Conservation (phyloP, 2,888 invertebrate species). For the Brassicogethes aeneus region DNA sequence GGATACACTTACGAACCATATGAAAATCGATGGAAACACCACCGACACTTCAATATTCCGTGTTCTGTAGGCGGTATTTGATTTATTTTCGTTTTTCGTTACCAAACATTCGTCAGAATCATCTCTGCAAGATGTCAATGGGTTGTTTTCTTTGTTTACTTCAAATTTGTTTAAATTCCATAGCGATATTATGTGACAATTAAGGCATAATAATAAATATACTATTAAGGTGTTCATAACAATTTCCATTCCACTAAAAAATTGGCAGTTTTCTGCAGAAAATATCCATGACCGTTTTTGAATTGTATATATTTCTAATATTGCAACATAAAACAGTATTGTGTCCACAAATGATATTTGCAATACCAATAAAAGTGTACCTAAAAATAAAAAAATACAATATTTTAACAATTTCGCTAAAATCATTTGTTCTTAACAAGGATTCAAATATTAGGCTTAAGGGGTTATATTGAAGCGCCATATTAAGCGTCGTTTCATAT, state of each 20-base stretch:
- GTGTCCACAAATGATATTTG: constrained; percentile 48
- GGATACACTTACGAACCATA: constrained; percentile 51
- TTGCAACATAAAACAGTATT: constrained; percentile 40
- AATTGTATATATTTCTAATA: constrained; percentile 46
- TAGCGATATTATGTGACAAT: constrained; percentile 49
- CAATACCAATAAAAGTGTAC: constrained; percentile 43
- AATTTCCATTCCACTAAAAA: constrained; percentile 48
- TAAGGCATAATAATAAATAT: constrained; percentile 48
- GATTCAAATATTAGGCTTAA: too few relatives aligned
- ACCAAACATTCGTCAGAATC: constrained; percentile 32
- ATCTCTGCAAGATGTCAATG: constrained; percentile 26
- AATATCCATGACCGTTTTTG: constrained; percentile 47
- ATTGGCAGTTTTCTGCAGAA: constrained; percentile 43
- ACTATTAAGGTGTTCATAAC: constrained; percentile 48
- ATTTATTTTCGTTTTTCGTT: constrained; percentile 33
- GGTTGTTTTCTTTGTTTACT: constrained; percentile 32
- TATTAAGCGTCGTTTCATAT: too few relatives aligned
- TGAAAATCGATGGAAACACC: constrained; percentile 45
- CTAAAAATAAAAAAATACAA: constrained; percentile 41
- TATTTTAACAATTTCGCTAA: too few relatives aligned
- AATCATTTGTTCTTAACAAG: too few relatives aligned
- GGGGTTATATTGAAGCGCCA: too few relatives aligned
- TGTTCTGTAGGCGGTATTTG: constrained; percentile 46
- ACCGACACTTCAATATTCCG: constrained; percentile 43
- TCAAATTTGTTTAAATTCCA: constrained; percentile 45